phyloP scores from a whole-genome alignment of 2,888 invertebrate genomes.

The Trissolcus brochymenae region DNA sequence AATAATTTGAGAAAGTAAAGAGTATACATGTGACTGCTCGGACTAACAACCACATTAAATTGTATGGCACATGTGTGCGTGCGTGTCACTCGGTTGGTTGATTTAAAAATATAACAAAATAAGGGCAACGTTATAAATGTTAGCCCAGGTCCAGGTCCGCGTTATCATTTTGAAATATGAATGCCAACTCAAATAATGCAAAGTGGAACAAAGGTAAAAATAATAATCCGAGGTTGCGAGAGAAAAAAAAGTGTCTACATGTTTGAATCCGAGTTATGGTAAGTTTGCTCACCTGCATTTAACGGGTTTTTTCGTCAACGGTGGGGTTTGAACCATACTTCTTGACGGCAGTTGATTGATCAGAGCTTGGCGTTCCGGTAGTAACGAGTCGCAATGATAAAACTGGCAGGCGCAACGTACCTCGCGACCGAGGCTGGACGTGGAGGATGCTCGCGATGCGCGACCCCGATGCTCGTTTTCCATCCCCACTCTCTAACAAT shows the following conservation, averaged over 20 bases:
- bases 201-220: too few species aligned
- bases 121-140: slow-evolving; percentile 55
- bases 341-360: slow-evolving; percentile 83
- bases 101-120: slow-evolving; percentile 50
- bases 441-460: slow-evolving; percentile 82
- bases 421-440: slow-evolving; percentile 81
- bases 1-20: neutral
- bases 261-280: neutral
- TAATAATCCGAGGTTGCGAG: too few species aligned
- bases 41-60: neutral
- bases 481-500: slow-evolving; percentile 77
- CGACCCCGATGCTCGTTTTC: slow-evolving; percentile 84
- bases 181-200: slow-evolving; percentile 11
- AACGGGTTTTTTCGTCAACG: slow-evolving; percentile 54
- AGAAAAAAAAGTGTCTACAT: too few species aligned
- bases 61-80: neutral
- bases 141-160: slow-evolving; percentile 44
- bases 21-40: neutral
- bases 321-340: slow-evolving; percentile 72
- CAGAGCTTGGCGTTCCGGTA: slow-evolving; percentile 86
- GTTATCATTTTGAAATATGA: slow-evolving; percentile 32
- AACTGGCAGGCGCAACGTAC: slow-evolving; percentile 92
- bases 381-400: slow-evolving; percentile 87
- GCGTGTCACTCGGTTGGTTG: slow-evolving; percentile 22
- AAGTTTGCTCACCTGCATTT: slow-evolving; percentile 67